Percentiles rank a stretch among this genome's conserved stretches.
phyloP scores from a whole-genome alignment of 2,113 vertebrate species.

The Halichoerus grypus region DNA sequence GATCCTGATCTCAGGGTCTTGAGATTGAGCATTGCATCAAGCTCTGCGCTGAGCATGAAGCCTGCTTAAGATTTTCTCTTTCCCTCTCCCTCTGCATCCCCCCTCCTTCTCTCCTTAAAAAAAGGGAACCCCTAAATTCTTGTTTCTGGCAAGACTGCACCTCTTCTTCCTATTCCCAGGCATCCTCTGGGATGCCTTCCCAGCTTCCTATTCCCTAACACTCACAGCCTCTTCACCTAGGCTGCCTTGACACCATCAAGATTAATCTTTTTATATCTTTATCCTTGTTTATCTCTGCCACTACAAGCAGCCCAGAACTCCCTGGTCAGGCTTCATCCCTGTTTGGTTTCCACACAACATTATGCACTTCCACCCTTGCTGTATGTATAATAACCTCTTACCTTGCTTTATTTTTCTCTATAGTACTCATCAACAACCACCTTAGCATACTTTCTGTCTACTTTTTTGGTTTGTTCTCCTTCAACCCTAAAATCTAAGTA shows the following conservation, averaged over 20 bases:
- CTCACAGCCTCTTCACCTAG: neutral
- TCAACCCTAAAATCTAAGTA: slow-evolving; percentile 19
- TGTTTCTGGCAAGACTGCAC: neutral
- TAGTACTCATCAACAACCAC: neutral
- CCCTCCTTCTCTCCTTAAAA: neutral
- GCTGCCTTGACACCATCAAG: neutral
- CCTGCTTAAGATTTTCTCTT: neutral
- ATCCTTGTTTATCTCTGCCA: neutral
- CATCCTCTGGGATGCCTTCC: neutral
- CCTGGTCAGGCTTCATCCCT: neutral
- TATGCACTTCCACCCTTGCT: neutral
- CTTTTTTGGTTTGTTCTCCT: neutral
- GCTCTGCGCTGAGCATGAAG: neutral
- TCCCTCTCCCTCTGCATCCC: neutral
- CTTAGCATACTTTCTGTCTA: neutral
- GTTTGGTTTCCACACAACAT: neutral
- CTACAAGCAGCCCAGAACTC: neutral
- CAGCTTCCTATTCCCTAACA: neutral
- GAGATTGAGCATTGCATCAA: neutral
- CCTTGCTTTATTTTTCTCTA: neutral
- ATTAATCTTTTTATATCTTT: neutral
- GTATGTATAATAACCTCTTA: neutral
- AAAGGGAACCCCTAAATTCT: neutral
- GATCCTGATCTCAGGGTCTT: neutral
- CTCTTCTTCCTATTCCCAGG: neutral